Evolutionary conservation across 2,797 vertebrate genomes (phyloP), one percentile per base, ranked within the genome.

Genomic region (Rhynchotus rufescens): DNA sequence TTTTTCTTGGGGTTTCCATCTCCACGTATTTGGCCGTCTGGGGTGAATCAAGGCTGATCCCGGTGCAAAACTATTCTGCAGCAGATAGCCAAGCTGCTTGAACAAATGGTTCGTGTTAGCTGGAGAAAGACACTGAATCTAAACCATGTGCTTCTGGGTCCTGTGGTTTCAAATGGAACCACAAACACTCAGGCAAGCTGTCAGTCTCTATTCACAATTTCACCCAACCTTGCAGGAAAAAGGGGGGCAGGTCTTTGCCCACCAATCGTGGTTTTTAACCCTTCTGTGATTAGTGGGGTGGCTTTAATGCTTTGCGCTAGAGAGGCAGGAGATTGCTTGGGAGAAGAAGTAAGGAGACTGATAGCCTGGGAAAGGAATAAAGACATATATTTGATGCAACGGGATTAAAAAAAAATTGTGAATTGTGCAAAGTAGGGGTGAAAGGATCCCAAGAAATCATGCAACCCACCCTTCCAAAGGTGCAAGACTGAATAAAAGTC

Each of bases 61-160:
- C 71, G 90, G 86, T 94, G 80, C 90, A 95, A n/a, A 93, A 67
- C 88, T 89, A 64, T 92, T 96, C 96, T 97, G 95, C 86, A 95
- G 79, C 91, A 97, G 97, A 98, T 96, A 97, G 88, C 90, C 61
- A 92, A 80, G 88, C 94, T 97, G 94, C 97, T 96, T 92, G 95
- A 92, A 97, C 97, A 97, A 98, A 97, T 97, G 97, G 96, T 97
- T 97, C 28, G 45, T 82, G 96, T 97, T 97, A 97, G 90, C 93
- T 67, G 61, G 79, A 95, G 96, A 91, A 95, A 97, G 96, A 96
- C 90, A 88, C 66, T 80, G 96, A 97, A 97, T 97, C 38, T 84
- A 96, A 98, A 97, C 97, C 97, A 97, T 97, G 97, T 98, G 98
- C 96, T 96, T 75, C 95, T 89, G 95, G 96, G 91, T 93, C 95